A percentile compares a stretch with the other conserved stretches of the same genome.
These are phyloP conservation scores for Aphidius gifuensis DNA, from an alignment of 1,140 invertebrate genomes.

Conservation along the genomic window DNA sequence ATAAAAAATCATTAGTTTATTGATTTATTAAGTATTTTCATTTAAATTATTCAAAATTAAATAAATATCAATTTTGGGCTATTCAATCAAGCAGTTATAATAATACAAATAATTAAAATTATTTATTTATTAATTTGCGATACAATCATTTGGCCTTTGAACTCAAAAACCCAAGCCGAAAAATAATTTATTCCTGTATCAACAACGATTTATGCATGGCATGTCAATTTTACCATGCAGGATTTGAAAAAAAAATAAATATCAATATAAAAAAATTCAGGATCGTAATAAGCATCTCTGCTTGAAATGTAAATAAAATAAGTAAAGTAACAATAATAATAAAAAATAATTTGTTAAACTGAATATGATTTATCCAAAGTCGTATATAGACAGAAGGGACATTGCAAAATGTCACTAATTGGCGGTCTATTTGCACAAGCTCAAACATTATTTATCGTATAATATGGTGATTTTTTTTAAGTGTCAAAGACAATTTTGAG, in stretches of 20 bases:
- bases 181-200: constrained; percentile 39
- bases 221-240: constrained; percentile 26
- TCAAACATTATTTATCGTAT: constrained; percentile 10
- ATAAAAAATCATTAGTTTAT: not conserved
- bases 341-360: constrained; percentile 2
- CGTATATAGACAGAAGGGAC: not conserved
- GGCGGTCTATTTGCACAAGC: constrained; percentile 17
- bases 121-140: too few relatives aligned
- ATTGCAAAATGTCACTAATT: constrained; percentile 17
- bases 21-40: not conserved
- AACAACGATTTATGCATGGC: constrained; percentile 34
- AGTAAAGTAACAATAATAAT: constrained; percentile 24
- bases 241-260: constrained; percentile 6
- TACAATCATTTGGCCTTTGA: too few relatives aligned
- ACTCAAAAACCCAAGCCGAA: constrained; percentile 18
- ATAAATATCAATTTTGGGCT: too few relatives aligned
- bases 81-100: too few relatives aligned
- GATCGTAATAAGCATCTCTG: constrained; percentile 29
- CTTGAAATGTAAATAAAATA: constrained; percentile 12
- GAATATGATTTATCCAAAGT: constrained; percentile 2
- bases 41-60: not conserved
- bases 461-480: constrained; percentile 3
- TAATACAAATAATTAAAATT: too few relatives aligned
- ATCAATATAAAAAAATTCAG: not conserved
- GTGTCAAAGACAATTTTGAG: not conserved